Base-by-base conservation (phyloP, 2,888 invertebrate genomes). In the Magallana nippona region DNA sequence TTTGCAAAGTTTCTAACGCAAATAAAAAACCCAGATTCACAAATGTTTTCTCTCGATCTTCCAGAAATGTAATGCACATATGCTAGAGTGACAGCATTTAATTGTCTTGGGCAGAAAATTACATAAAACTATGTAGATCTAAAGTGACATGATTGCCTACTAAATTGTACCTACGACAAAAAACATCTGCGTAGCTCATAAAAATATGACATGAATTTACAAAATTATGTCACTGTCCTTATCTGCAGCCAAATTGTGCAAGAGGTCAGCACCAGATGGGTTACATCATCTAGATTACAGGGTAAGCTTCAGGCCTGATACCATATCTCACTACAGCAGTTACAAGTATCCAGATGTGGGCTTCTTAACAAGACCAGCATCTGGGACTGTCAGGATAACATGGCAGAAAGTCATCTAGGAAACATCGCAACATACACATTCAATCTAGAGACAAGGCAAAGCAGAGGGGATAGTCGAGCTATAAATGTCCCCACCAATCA, bases 201-300 rank as follows among this genome's bases (percentile, higher is more conserved):
- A 63, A 44, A 63, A 11, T 63, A 63, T 19, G 19, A 19, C 62
- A 63, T 13, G 27, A 63, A 60, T n/a, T 19, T 8, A n/a, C n/a
- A 60, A 60, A 63, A 27, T 27, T 63, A 19, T 63, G 63, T 63
- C 63, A 63, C 13, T 63, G 63, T 63, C 63, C 19, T 63, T 63
- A 63, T 63, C 63, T 27, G 27, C 13, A 60, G 62, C 63, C 11
- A 19, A 63, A 63, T 63, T 63, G 63, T 27, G 27, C 63, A 63
- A 63, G 63, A 19, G 27, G 63, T 2, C 63, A 63, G 63, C 63
- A 63, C 63, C 63, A 22, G n/a, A 19, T 22, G 27, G 10, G 63
- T 63, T 63, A 63, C 63, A 63, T 63, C 63, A 63, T 63, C 63
- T 63, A 27, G 63, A 44, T 63, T 19, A 63, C 63, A 63, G 27